Evolutionary conservation across 2,888 invertebrate genomes (phyloP).

Genomic region (Trypoxylon attenuatum): DNA sequence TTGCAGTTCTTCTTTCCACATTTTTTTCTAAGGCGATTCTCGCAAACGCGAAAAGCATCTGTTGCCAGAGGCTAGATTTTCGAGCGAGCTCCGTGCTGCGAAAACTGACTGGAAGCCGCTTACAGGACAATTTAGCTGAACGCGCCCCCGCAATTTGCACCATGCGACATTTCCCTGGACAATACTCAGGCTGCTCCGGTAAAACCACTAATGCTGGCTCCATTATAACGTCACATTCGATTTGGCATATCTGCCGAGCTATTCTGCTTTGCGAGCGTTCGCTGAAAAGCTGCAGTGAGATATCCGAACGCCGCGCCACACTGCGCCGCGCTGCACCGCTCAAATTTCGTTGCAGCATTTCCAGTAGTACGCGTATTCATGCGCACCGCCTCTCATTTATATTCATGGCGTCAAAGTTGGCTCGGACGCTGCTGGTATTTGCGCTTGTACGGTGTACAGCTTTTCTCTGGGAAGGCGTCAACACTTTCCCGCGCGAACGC

Average conservation of each 20-base stretch:
- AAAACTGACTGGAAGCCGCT: too few species aligned
- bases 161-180: conserved; percentile 50
- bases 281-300: not conserved
- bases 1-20: too few species aligned
- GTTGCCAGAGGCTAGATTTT: too few species aligned
- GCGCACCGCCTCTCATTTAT: conserved; percentile 56
- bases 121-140: not conserved
- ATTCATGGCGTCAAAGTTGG: conserved; percentile 58
- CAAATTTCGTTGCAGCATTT: conserved; percentile 58
- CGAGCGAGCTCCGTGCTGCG: too few species aligned
- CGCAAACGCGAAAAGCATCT: too few species aligned
- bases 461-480: not conserved
- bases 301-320: conserved; percentile 6
- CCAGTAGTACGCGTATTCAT: conserved; percentile 34
- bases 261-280: conserved; percentile 17
- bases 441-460: conserved; percentile 23
- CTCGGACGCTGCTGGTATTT: conserved; percentile 44
- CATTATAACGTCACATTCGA: conserved; percentile 71
- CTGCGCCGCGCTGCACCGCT: conserved; percentile 19
- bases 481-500: too few species aligned
- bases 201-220: conserved; percentile 68
- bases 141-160: conserved; percentile 24
- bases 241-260: conserved; percentile 58
- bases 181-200: conserved; percentile 54
- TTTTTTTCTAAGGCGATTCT: too few species aligned